Base-by-base conservation (phyloP, 2,888 invertebrate genomes). In the Sphaerophoria rueppellii region DNA sequence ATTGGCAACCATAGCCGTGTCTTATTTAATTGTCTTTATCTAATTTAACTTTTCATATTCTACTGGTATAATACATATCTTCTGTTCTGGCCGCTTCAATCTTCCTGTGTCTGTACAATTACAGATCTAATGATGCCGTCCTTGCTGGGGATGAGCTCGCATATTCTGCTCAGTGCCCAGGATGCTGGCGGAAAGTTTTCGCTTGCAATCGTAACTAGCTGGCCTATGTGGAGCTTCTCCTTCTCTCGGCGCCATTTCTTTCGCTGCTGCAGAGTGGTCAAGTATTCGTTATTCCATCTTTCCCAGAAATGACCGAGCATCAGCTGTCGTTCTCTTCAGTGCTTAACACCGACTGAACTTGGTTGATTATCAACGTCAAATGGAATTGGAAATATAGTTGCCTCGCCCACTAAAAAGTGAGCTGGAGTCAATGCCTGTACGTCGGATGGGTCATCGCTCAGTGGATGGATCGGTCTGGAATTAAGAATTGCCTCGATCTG, bases 401-500 rank as follows among this genome's bases (percentile, higher is more conserved):
- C 60, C 16, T 79, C 72, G 6, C 76, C 69, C 32, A 70, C 70
- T 0, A 76, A 37, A 24, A 77, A 77, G 37, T 73, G 65, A 11
- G 58, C 72, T 6, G 65, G 63, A 1, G 72, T 54, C 1, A 61
- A 16, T 0, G 61, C 54, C 43, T 72, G 52, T 34, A 52, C 24
- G n/a, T 52, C 52, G 6, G 1, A 12, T 9, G 52, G 72, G 50
- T 70, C 70, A 6, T 70, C 55, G 46, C 57, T 83, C 43, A 79
- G 32, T n/a, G 71, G 57, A 48, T 79, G 46, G 2, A 85, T 63
- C 2, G 72, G 71, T n/a, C 79, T 58, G 4, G 80, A 85, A 46
- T 76, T 85, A 4, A 79, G 74, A 12, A 82, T 72, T 11, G 73
- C 77, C 12, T 82, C 77, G 0, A 82, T 40, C 48, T 43, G 34